A percentile compares a stretch with the other conserved stretches of the same genome.
Evolutionary conservation across 2,888 invertebrate species (phyloP).

Genomic region (Biston stratarius): DNA sequence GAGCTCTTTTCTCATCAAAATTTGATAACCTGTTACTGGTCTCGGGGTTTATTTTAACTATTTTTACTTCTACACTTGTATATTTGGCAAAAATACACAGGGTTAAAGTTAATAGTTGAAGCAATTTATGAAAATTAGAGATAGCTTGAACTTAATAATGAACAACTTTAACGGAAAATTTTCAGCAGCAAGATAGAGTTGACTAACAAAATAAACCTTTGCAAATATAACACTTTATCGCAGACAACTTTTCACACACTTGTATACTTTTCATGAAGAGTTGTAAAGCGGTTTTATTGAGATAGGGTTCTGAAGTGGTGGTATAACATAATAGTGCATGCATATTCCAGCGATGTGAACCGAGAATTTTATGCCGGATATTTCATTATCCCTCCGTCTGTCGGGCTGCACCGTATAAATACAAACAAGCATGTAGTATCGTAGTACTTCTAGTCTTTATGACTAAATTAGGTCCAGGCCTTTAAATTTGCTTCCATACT

Average conservation of each 20-base stretch:
- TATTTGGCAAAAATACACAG: too few relatives aligned
- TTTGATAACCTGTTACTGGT: too few relatives aligned
- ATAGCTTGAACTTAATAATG: not conserved
- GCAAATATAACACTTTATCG: slow-evolving; percentile 2
- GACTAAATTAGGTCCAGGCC: too few relatives aligned
- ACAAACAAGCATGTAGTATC: not conserved
- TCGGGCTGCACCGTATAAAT: not conserved
- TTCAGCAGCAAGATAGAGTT: not conserved
- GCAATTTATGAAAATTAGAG: not conserved
- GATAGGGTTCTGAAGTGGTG: slow-evolving; percentile 1
- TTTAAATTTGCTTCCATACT: too few relatives aligned
- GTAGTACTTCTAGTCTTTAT: not conserved
- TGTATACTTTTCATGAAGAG: not conserved
- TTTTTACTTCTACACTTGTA: too few relatives aligned
- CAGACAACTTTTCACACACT: not conserved
- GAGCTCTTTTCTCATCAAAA: too few relatives aligned
- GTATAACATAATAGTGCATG: not conserved
- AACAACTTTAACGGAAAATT: not conserved
- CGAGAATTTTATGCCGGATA: slow-evolving; percentile 57
- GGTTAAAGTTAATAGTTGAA: not conserved
- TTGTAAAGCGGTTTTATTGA: not conserved
- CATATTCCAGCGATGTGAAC: slow-evolving; percentile 30
- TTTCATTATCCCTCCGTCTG: slow-evolving; percentile 67
- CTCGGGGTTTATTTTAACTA: too few relatives aligned
- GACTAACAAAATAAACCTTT: not conserved